Conservation (phyloP, 2,113 vertebrate genomes). For the Tor tambroides region DNA sequence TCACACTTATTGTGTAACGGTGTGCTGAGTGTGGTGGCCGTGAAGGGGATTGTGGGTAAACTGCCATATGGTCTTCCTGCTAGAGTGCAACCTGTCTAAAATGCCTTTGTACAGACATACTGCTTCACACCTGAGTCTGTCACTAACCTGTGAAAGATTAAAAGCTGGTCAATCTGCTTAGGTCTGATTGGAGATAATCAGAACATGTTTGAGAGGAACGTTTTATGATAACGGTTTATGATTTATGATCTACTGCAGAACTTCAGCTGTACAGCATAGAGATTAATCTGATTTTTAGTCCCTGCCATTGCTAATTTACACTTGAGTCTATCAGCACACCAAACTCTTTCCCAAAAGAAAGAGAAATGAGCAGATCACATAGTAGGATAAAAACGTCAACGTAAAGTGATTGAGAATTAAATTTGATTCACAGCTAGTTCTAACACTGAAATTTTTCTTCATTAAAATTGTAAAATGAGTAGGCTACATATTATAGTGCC, state of each 20-base stretch:
- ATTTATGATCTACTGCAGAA: not conserved
- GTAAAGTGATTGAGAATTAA: not conserved
- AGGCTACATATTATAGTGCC: not conserved
- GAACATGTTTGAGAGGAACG: not conserved
- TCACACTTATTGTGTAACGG: conserved; percentile 1
- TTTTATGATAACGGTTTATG: not conserved
- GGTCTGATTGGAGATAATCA: not conserved
- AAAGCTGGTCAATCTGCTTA: not conserved
- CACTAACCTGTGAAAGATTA: conserved; percentile 9
- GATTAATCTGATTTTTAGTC: not conserved
- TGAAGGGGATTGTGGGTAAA: conserved; percentile 18
- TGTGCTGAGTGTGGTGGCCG: not conserved
- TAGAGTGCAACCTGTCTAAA: conserved; percentile 38
- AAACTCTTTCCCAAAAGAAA: not conserved
- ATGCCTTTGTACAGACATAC: conserved; percentile 20
- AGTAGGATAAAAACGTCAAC: not conserved
- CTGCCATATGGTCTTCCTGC: conserved; percentile 28
- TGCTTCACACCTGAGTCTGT: conserved; percentile 33
- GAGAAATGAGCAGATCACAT: not conserved
- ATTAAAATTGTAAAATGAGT: not conserved
- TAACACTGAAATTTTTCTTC: too few species aligned
- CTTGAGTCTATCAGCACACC: not conserved
- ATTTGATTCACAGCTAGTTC: not conserved
- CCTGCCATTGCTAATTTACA: not conserved
- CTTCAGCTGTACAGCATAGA: not conserved